A percentile compares a stretch with the other conserved stretches of the same genome.
These are phyloP conservation scores for Slavum lentiscoides DNA, from an alignment of 2,888 invertebrate species.

Conservation along the genomic window DNA sequence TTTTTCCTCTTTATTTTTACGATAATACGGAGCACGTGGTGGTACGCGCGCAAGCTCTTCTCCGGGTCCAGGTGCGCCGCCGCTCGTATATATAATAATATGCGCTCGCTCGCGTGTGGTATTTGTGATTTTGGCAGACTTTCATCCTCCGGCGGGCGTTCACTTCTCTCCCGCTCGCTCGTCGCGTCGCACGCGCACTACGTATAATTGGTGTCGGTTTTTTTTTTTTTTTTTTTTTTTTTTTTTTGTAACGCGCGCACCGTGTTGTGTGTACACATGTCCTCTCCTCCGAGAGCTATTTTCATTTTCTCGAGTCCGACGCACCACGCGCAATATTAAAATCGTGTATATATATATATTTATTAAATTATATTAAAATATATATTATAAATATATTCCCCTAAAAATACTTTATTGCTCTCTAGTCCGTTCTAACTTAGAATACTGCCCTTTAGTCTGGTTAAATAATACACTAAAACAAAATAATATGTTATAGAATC, in stretches of 20 bases:
- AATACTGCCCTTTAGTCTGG: too few species aligned
- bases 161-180: not conserved
- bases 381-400: too few species aligned
- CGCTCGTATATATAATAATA: too few species aligned
- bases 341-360: too few species aligned
- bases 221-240: too few species aligned
- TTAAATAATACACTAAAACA: too few species aligned
- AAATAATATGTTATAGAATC: too few species aligned
- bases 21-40: not conserved
- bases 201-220: constrained; percentile 26
- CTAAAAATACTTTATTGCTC: too few species aligned
- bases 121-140: constrained; percentile 37
- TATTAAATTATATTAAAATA: too few species aligned
- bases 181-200: too few species aligned
- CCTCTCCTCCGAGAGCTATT: constrained; percentile 18
- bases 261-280: not conserved
- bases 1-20: not conserved
- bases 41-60: constrained; percentile 6
- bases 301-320: constrained; percentile 29
- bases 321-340: not conserved
- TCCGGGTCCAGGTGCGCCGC: constrained; percentile 24
- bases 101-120: not conserved
- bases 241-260: too few species aligned
- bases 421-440: too few species aligned
- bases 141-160: constrained; percentile 21